Conservation (phyloP, 2,797 vertebrate genomes). For the Anguilla pacifica region DNA sequence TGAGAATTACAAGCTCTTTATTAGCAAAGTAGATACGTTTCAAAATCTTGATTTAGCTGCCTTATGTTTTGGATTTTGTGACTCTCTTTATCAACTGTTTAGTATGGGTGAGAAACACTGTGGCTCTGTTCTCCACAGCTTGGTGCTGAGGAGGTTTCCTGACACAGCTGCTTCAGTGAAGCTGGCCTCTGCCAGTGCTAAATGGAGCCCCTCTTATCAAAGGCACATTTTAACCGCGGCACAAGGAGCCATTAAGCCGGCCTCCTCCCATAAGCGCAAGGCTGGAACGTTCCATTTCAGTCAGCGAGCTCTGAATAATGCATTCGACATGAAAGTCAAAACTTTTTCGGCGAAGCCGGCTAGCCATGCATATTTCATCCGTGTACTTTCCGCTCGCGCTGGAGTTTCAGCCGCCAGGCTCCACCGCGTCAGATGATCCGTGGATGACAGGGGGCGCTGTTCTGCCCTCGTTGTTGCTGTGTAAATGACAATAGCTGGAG, state of each 20-base stretch:
- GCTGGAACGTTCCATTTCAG: neutral
- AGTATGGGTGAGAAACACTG: neutral
- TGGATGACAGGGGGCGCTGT: neutral
- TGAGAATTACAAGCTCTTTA: conserved; percentile 15
- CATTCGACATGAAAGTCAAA: conserved; percentile 18
- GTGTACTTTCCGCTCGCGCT: conserved; percentile 12
- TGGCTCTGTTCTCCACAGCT: neutral
- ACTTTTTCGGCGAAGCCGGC: neutral
- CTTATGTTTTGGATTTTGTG: neutral
- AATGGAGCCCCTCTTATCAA: neutral
- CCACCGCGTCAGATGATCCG: neutral
- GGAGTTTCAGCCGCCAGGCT: conserved; percentile 3
- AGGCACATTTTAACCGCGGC: neutral
- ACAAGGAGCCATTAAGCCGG: neutral
- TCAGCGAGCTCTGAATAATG: conserved; percentile 23
- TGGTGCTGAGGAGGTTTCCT: neutral
- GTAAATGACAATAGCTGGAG: neutral
- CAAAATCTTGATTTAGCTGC: neutral
- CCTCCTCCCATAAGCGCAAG: neutral
- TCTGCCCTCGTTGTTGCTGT: neutral
- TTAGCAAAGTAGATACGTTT: conserved; percentile 1
- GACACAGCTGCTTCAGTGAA: neutral
- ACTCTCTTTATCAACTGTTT: neutral
- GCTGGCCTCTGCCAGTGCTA: neutral
- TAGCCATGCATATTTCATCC: conserved; percentile 27